Percentiles rank a stretch among this genome's conserved stretches.
phyloP scores from a whole-genome alignment of 1,140 invertebrate genomes.

The Oryctes rhinoceros region DNA sequence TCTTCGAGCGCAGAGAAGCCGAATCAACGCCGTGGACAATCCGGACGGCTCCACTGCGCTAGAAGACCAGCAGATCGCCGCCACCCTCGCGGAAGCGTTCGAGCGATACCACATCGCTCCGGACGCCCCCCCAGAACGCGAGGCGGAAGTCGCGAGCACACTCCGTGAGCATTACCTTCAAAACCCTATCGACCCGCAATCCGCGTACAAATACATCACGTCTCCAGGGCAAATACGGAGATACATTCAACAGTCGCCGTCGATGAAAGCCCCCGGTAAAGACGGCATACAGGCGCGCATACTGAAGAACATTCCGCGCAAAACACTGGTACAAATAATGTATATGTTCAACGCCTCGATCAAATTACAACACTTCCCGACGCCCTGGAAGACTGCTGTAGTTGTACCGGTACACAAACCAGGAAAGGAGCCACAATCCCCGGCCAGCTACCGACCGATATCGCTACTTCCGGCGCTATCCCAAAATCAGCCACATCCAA shows the following conservation, averaged over 20 bases:
- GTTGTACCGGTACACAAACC: background rate
- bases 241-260: background rate
- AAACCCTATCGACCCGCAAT: background rate
- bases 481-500: slow-evolving; percentile 43
- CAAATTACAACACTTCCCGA: background rate
- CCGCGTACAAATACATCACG: background rate
- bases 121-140: background rate
- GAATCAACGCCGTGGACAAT: background rate
- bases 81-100: no score
- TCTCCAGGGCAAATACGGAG: no score
- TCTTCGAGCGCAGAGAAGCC: background rate
- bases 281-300: slow-evolving; percentile 46
- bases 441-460: no score
- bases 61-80: no score
- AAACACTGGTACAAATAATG: background rate
- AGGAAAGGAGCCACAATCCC: no score
- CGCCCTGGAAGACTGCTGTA: slow-evolving; percentile 37
- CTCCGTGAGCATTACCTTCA: background rate
- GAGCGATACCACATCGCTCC: background rate
- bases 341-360: slow-evolving; percentile 2
- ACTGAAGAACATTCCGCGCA: background rate
- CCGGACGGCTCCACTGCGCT: background rate
- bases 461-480: no score
- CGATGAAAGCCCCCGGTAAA: slow-evolving; percentile 52
- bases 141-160: no score